Base-by-base conservation (phyloP, 2,797 vertebrate species). In the Dendrocincla tyrannina region DNA sequence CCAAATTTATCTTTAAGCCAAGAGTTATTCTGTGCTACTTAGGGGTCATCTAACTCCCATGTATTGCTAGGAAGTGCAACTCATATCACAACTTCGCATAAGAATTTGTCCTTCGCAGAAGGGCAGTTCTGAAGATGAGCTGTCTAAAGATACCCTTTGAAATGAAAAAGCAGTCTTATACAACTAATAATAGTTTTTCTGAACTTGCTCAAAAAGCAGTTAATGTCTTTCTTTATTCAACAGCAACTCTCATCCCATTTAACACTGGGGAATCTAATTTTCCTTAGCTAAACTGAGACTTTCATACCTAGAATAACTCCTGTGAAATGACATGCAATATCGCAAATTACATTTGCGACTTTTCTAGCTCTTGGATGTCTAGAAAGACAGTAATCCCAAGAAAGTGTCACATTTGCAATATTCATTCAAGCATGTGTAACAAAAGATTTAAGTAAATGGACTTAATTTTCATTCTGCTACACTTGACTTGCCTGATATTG, bases 221-320 rank as follows among this genome's bases (percentile, higher is more conserved):
- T 89, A 44, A 55, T 53, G 52, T 47, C 39, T 82, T 25, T 77
- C 41, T 72, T 88, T 23, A 85, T 74, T 68, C 59, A 93, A 87
- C 35, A 77, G 52, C 33, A 87, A 33, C 94, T 89, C 32, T 89
- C 33, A 53, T 55, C 30, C 25, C 37, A 68, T 70, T 69, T 70
- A 49, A 50, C 72, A 55, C 52, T 17, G 28, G 16, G n/a, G 39
- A 91, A 84, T 92, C 64, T 78, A 62, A 87, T 93, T 96, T 94
- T 89, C 66, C 24, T 76, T 50, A 58, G 69, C 16, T 68, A 49
- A 67, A 37, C 41, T 35, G 50, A 19, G 7, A 49, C 64, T 88
- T 93, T 90, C 41, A 42, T 76, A 81, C 32, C 39, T 86, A 78
- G 79, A 87, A 74, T 6, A 30, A 53, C 39, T 88, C 59, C 33